Evolutionary conservation across 2,113 vertebrate species (phyloP), one percentile per base, ranked within the genome.

Genomic region (Irena cyanogastra): DNA sequence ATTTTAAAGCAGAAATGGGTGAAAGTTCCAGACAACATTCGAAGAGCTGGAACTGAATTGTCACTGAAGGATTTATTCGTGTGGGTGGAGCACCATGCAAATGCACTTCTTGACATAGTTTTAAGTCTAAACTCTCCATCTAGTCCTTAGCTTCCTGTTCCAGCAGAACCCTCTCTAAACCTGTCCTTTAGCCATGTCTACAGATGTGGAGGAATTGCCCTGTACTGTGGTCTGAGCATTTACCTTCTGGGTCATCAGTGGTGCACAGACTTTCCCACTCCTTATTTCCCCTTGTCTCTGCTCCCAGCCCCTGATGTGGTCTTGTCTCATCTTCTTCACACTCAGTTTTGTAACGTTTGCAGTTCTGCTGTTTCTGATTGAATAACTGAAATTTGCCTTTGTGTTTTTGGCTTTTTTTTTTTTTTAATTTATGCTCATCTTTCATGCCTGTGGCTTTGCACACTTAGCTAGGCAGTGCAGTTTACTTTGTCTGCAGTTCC

Each of bases 361-460:
- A 49, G 28, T 93, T 94, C 28, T 72, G 13, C 53, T 71, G 0
- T 66, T 91, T 54, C 33, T 64, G 28, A 57, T 6, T 69, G 39
- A 87, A 33, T 35, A 66, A 53, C 20, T 77, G 54, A 81, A 63
- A 44, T 63, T 14, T 59, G 47, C 45, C 11, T 66, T 69, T 31
- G 12, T 44, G 44, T 5, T 33, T 12, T 3, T 0, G n/a, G n/a
- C 1, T 13, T 2, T 16, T 26, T 16, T 8, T 44, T 56, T 30
- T 22, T 45, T 47, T 28, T 2, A 57, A 18, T 53, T 44, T 8
- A 11, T 69, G 66, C 49, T 63, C 19, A 9, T 75, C 13, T 82
- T 50, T 39, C 10, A 20, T 44, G 16, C 39, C n/a, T 72, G 31
- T 85, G 74, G 68, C 35, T 83, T 85, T 82, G 11, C 21, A 26